phyloP scores from a whole-genome alignment of 2,888 invertebrate genomes.

The Biston betularia region DNA sequence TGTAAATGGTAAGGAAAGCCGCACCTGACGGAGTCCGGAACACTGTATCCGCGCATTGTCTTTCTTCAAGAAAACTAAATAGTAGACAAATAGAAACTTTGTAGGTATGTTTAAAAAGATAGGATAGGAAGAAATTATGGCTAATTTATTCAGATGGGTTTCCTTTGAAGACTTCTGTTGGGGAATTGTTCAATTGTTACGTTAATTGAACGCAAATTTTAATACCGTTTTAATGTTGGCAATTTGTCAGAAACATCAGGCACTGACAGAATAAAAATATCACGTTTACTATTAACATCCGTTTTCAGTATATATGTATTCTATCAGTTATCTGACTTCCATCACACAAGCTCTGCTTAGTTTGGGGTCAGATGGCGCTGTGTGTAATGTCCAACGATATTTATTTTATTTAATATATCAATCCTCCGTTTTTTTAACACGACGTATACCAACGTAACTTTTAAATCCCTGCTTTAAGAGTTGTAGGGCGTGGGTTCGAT shows the following conservation, averaged over 20 bases:
- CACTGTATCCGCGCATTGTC: conserved; percentile 80
- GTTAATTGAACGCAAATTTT: neutral
- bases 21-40: conserved; percentile 75
- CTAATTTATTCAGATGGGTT: conserved; percentile 20
- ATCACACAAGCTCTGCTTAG: too few relatives aligned
- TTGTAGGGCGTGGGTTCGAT: too few relatives aligned
- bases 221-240: neutral
- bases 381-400: too few relatives aligned
- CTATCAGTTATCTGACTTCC: too few relatives aligned
- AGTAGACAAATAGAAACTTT: conserved; percentile 16
- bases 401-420: too few relatives aligned
- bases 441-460: too few relatives aligned
- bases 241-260: neutral
- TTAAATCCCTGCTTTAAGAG: too few relatives aligned
- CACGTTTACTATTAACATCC: too few relatives aligned
- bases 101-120: conserved; percentile 15
- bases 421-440: too few relatives aligned
- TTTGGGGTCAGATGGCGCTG: too few relatives aligned
- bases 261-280: too few relatives aligned
- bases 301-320: too few relatives aligned
- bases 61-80: conserved; percentile 66
- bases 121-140: conserved; percentile 39
- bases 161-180: conserved; percentile 13
- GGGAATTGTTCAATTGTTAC: neutral
- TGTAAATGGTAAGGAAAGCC: conserved; percentile 24